Evolutionary conservation across 2,797 vertebrate genomes (phyloP), one percentile per base, ranked within the genome.

Genomic region (Sebastes alutus): DNA sequence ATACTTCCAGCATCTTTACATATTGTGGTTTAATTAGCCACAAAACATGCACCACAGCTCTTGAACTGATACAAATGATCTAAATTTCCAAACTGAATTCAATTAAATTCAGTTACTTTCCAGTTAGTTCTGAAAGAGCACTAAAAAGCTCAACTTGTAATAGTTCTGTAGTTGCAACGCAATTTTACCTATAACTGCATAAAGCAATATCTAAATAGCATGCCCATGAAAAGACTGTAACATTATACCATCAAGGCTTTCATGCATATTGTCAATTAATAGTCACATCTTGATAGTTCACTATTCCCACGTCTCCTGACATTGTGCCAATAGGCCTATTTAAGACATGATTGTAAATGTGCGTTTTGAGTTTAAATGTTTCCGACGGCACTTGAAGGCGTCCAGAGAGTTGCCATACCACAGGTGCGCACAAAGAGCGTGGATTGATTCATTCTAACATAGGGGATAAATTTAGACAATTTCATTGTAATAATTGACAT

Each of bases 361-460:
- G 2, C 20, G 16, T 59, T 71, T 67, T 54, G 12, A 27, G 23
- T 33, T n/a, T 16, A 5, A 8, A 61, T 16, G 23, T 84, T 78
- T 78, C 76, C 62, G 16, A 82, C 29, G 8, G 78, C 20, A 77
- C 67, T 0, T 79, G 63, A 91, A 93, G n/a, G 84, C 82, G 60
- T 70, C 75, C 2, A 23, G 10, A 49, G 58, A 65, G 38, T n/a
- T 30, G 29, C 2, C 6, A 20, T 13, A 59, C 61, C 29, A 86
- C 88, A 87, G 86, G 88, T 92, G 84, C 54, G 4, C 64, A 30
- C 27, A 20, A 52, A 72, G 8, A 56, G 11, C 25, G 6, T 33
- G 11, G 9, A 33, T 14, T 25, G 22, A 61, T 32, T 11, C 6
- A 11, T 54, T 65, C 6, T 72, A 32, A 46, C 20, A 7, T 4